Base-by-base conservation (phyloP, 2,113 vertebrate species). In the Dicrurus megarhynchus region DNA sequence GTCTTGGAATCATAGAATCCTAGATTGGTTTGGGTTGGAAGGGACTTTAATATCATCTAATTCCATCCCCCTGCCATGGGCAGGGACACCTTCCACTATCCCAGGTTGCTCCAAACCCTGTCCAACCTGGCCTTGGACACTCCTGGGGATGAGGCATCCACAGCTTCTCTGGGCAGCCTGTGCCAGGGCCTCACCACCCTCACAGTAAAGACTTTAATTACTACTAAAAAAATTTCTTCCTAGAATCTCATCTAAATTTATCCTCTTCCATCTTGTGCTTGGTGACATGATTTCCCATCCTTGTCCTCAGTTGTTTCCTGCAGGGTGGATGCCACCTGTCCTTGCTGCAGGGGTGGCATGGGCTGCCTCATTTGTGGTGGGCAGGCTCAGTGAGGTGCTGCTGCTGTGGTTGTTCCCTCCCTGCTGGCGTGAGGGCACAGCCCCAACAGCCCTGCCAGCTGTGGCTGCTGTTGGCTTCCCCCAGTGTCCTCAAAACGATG, bases 21-120 rank as follows among this genome's bases (percentile, higher is more conserved):
- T 47, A 3, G 26, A 20, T 28, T 23, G 10, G 12, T 41, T 55
- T 61, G 41, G 23, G 6, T 33, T 35, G 41, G 30, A 49, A 69
- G n/a, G 21, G 21, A 5, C 47, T 22, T 55, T 21, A 27, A 41
- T 12, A 7, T 23, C 24, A 27, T 35, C n/a, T 37, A 2, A 3
- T 61, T 60, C 17, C 47, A 89, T 3, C 2, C 11, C 10, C 3
- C 20, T 76, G 17, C 21, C 21, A 16, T 11, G 12, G 11, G 8
- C 55, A 61, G 26, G 35, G 55, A 42, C 30, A 55, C 8, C 17
- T 76, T 42, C 41, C 22, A 7, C 16, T 61, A 0, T 0, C 8
- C 18, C 30, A 61, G 21, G 3, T 0, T 1, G 6, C 22, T 76
- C 24, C 21, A 30, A 47, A 8, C 11, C 20, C 55, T 0, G 0